phyloP scores from a whole-genome alignment of 1,140 invertebrate species.

The Euwallacea fornicatus region DNA sequence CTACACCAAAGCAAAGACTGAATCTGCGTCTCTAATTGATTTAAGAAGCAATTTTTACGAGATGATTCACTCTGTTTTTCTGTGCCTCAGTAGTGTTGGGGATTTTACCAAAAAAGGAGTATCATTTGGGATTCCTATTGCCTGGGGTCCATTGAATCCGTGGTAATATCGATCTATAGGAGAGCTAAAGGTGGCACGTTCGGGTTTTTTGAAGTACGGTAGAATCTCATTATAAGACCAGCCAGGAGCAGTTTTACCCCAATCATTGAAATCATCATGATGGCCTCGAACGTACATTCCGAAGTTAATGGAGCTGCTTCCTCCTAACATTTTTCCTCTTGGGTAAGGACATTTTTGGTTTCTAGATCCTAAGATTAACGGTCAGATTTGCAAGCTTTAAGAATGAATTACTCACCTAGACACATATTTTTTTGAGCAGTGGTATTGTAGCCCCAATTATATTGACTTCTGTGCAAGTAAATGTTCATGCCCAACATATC shows the following conservation, averaged over 20 bases:
- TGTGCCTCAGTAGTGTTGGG: not conserved
- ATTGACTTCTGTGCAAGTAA: constrained; percentile 70
- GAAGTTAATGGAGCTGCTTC: constrained; percentile 78
- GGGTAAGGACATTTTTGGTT: constrained; percentile 61
- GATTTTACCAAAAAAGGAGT: constrained; percentile 20
- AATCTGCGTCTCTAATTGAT: too few species aligned
- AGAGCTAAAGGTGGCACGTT: constrained; percentile 46
- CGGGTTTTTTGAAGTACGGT: constrained; percentile 43
- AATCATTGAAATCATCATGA: constrained; percentile 62
- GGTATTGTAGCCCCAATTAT: constrained; percentile 92
- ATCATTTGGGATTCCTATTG: constrained; percentile 20
- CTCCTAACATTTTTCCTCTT: constrained; percentile 68
- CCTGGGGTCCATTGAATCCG: constrained; percentile 26
- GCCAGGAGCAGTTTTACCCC: constrained; percentile 56
- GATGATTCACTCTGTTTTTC: not conserved
- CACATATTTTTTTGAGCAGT: constrained; percentile 77
- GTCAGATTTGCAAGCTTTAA: not conserved
- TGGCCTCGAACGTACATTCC: constrained; percentile 88
- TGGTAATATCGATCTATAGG: constrained; percentile 26
- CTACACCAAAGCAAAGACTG: too few species aligned
- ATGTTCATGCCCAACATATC: constrained; percentile 72
- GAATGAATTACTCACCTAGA: constrained; percentile 59
- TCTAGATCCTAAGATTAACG: constrained; percentile 54
- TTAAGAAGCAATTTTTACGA: too few species aligned
- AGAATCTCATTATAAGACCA: constrained; percentile 43